Conservation (phyloP, 2,888 invertebrate species). For the Caenorhabditis sinica region DNA sequence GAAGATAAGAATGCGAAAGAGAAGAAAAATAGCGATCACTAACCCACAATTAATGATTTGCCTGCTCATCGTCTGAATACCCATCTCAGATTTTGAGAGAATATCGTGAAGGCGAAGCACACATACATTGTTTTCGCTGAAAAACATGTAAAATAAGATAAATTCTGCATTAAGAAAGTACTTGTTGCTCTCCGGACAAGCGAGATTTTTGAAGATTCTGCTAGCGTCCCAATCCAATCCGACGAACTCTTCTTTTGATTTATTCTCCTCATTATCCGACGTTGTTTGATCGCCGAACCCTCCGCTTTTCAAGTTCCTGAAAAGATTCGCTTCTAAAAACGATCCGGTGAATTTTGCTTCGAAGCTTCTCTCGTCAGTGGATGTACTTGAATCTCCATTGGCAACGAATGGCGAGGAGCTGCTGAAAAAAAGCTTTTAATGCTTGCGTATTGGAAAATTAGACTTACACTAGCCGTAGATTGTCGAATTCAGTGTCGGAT, state of each 20-base stretch:
- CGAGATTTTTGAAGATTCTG: slow-evolving; percentile 35
- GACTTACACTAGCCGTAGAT: slow-evolving; percentile 23
- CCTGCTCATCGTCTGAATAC: slow-evolving; percentile 21
- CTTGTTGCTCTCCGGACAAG: slow-evolving; percentile 29
- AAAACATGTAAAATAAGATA: not conserved
- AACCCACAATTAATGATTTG: slow-evolving; percentile 57
- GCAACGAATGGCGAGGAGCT: not conserved
- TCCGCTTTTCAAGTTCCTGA: not conserved
- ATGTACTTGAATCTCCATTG: not conserved
- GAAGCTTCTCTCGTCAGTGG: not conserved
- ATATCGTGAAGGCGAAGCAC: slow-evolving; percentile 52
- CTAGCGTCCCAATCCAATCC: slow-evolving; percentile 48
- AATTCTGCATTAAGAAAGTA: not conserved
- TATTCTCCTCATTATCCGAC: not conserved
- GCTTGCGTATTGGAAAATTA: not conserved
- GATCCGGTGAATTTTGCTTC: slow-evolving; percentile 25
- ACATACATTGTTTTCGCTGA: slow-evolving; percentile 40
- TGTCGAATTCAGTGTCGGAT: slow-evolving; percentile 28
- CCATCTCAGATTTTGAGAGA: slow-evolving; percentile 37
- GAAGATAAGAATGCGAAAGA: not conserved
- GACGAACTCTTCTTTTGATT: slow-evolving; percentile 15
- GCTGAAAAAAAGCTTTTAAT: not conserved
- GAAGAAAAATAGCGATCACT: not conserved
- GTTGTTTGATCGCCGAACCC: slow-evolving; percentile 23
- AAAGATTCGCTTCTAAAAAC: slow-evolving; percentile 22